Conservation (phyloP, 2,888 invertebrate genomes). For the Dyspetes luteomarginatus region DNA sequence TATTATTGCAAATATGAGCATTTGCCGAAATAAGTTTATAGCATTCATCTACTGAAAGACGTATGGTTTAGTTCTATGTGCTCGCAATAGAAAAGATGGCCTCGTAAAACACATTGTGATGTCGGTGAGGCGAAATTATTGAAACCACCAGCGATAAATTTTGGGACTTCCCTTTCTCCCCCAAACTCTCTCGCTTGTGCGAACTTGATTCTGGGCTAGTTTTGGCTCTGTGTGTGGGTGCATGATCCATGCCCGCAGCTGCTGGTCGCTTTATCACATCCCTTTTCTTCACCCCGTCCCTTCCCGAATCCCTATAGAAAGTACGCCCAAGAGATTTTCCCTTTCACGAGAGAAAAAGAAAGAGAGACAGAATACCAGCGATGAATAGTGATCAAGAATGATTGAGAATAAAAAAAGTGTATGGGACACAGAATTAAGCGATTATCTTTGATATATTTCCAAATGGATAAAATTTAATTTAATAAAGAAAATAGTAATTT, state of each 20-base stretch:
- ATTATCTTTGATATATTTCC: not conserved
- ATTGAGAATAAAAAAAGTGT: not conserved
- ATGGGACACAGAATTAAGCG: not conserved
- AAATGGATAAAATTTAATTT: not conserved
- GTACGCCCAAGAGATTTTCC: conserved; percentile 24
- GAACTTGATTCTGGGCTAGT: conserved; percentile 42
- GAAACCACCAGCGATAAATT: conserved; percentile 36
- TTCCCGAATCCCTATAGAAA: conserved; percentile 22
- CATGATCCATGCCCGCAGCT: conserved; percentile 53
- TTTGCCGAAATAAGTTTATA: not conserved
- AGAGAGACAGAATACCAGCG: not conserved
- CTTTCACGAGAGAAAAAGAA: conserved; percentile 3
- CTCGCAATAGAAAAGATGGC: conserved; percentile 10
- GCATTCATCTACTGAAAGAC: not conserved
- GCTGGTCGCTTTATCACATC: conserved; percentile 39
- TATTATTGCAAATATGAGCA: not conserved
- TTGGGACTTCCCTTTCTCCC: conserved; percentile 24
- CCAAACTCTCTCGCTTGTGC: conserved; percentile 1
- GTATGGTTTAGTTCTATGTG: not conserved
- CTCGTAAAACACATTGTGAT: conserved; percentile 24
- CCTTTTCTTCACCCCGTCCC: too few relatives aligned
- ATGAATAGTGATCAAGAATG: conserved; percentile 30
- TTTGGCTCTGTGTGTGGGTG: conserved; percentile 19
- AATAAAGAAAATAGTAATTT: not conserved
- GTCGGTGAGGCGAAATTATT: conserved; percentile 25